Base-by-base conservation (phyloP, 2,113 vertebrate genomes). In the Hydropotes inermis region DNA sequence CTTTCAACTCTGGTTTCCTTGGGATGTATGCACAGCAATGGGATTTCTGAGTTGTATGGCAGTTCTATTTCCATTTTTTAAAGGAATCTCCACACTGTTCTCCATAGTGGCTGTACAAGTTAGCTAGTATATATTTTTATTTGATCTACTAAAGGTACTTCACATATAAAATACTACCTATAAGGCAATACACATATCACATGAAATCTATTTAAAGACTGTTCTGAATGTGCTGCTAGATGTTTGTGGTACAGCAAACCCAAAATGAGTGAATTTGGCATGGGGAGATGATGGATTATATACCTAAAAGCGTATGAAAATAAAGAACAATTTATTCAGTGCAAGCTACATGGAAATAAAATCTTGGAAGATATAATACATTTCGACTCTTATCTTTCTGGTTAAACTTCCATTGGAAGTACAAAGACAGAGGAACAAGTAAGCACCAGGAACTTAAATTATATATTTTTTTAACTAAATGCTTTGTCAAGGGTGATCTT, bases 381-480 rank as follows among this genome's bases (percentile, higher is more conserved):
- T 85, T 94, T 94, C n/a, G 87, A 81, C 78, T 39, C 74, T 94
- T 70, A 87, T 50, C 74, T 94, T 92, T 13, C 33, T 78, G 25
- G 36, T 90, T 78, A 92, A 92, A 28, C 11, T 93, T 91, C 95
- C 64, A 25, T 33, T 88, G 67, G 21, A 36, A 94, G 28, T 50
- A 90, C 8, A 95, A 93, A 93, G 28, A 79, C 23, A 76, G 60
- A 79, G n/a, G 30, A 92, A 93, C 74, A 58, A 91, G n/a, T 45
- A 89, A 97, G 74, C n/a, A 67, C 11, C n/a, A 87, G 76, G 30
- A 88, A 86, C n/a, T 89, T 64, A 28, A 92, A 92, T 58, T 92
- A 45, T 74, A 67, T 92, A 70, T 96, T 97, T 95, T 97, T 95
- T 95, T 54, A 74, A 64, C 27, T 91, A 36, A 14, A 90, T 36